Base-by-base conservation (phyloP, 1,140 invertebrate species). In the Arctopsyche grandis region DNA sequence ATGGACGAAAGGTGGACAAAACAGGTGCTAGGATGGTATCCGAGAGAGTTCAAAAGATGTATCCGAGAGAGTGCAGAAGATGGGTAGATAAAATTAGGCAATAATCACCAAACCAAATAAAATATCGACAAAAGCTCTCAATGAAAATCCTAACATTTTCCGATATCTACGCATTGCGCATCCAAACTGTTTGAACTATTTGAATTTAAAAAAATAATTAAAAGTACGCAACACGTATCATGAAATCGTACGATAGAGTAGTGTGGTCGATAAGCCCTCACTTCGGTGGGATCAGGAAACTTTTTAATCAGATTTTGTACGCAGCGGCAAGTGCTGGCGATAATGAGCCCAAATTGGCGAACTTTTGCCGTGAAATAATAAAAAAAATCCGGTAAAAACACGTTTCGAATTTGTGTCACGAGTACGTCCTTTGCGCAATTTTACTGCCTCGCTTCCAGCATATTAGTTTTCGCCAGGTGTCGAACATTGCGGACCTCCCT, bases 381-480 rank as follows among this genome's bases (percentile, higher is more conserved):
- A 38, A 38, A 38, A 38, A 38, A 38, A 38, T 4, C 3, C 29
- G 29, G 29, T 38, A 38, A 38, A 38, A 38, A 38, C 29, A 12
- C 63, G 22, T 66, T 66, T 26, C 63, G 63, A 22, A 66, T 66
- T 24, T 66, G 21, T 29, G 63, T 66, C 63, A 66, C 63, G 63
- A 21, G 58, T n/a, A 9, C 21, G 63, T 9, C 24, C 63, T 29
- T 66, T 24, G 22, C 21, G 19, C 63, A 22, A 5, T 14, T 26
- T 24, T 26, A 24, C 4, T 26, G 63, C 48, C 7, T 21, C 58
- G 21, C 58, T 60, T 60, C 19, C 48, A 5, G 21, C 19, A 66
- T 66, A 66, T 66, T 66, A 66, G 63, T 66, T 66, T 66, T 66
- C 21, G 63, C 9, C 63, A 66, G 63, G 63, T 66, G 63, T 66